Percentiles rank a stretch among this genome's conserved stretches.
Evolutionary conservation across 2,113 vertebrate genomes (phyloP).

Genomic region (Pterocles burchelli): DNA sequence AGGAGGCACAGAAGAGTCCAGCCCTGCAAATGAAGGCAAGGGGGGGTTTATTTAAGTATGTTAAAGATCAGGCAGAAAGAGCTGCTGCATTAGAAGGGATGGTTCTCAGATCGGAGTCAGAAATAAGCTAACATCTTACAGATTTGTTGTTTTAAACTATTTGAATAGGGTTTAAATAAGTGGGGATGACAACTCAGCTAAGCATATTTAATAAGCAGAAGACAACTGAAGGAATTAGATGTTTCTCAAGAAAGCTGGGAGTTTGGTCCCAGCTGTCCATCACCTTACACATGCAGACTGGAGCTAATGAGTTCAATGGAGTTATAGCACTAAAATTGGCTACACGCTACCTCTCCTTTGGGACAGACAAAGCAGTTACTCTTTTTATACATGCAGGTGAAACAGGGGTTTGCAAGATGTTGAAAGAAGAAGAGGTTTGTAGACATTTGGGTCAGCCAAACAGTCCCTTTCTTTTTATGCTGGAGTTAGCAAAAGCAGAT

Average conservation of each 20-base stretch:
- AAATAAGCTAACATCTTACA: not conserved
- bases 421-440: not conserved
- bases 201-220: not conserved
- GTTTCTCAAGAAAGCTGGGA: not conserved
- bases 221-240: not conserved
- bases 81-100: not conserved
- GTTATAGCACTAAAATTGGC: not conserved
- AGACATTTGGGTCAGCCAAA: not conserved
- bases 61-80: not conserved
- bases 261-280: not conserved
- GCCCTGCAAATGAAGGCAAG: not conserved
- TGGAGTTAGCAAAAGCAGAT: not conserved
- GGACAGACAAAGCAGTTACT: not conserved
- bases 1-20: not conserved
- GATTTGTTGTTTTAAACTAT: not conserved
- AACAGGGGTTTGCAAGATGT: not conserved
- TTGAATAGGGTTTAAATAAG: not conserved
- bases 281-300: not conserved
- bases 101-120: not conserved
- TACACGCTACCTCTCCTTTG: not conserved
- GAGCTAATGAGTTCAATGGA: not conserved
- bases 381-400: not conserved
- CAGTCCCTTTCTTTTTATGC: not conserved
- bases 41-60: not conserved
- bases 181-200: not conserved